Percentiles rank a stretch among this genome's conserved stretches.
phyloP scores from a whole-genome alignment of 2,888 invertebrate species.

The Ganaspis brasiliensis region DNA sequence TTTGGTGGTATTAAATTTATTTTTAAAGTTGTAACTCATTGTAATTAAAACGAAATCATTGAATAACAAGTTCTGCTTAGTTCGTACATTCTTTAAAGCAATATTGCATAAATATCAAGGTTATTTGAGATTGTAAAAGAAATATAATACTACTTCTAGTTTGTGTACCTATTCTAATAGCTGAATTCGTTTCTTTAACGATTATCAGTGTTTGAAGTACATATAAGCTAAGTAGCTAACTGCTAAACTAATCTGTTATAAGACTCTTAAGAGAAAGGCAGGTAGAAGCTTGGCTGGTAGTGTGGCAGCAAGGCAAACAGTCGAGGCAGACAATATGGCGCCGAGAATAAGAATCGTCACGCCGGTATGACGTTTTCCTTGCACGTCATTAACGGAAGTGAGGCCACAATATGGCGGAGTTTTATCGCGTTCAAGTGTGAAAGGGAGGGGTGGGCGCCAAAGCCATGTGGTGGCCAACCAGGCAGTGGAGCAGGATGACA shows the following conservation, averaged over 20 bases:
- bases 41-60: neutral
- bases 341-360: conserved; percentile 70
- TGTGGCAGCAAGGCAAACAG: conserved; percentile 65
- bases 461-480: conserved; percentile 63
- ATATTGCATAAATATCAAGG: conserved; percentile 28
- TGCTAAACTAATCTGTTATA: neutral
- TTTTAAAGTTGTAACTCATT: no score
- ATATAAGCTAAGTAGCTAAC: neutral
- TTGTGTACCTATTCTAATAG: conserved; percentile 18
- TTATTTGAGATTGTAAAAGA: conserved; percentile 28
- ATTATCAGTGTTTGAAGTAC: neutral
- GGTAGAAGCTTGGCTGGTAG: conserved; percentile 63
- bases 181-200: neutral
- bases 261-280: neutral
- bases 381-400: conserved; percentile 79
- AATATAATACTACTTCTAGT: conserved; percentile 27
- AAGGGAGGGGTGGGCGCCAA: conserved; percentile 72
- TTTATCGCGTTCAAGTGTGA: conserved; percentile 74
- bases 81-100: conserved; percentile 5
- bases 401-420: conserved; percentile 78
- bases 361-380: conserved; percentile 76
- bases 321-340: conserved; percentile 80
- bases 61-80: neutral
- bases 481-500: conserved; percentile 61
- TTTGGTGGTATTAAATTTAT: no score